Percentiles rank a stretch among this genome's conserved stretches.
These are phyloP conservation scores for Drosophila antonietae DNA, from an alignment of 2,888 invertebrate species.

Conservation along the genomic window DNA sequence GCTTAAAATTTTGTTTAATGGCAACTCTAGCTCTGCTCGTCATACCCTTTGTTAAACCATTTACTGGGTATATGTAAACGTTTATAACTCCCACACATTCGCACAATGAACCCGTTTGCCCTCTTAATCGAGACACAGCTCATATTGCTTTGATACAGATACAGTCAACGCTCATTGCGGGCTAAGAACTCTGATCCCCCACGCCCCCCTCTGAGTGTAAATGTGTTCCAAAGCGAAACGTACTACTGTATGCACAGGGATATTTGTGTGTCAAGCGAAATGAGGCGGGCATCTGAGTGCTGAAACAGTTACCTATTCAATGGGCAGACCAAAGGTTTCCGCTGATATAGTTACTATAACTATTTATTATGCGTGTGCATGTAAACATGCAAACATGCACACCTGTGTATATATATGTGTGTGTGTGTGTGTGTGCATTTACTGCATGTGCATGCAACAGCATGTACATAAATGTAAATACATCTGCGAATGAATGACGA, in stretches of 20 bases:
- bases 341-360: conserved; percentile 56
- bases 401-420: conserved; percentile 8
- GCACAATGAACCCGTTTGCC: conserved; percentile 9
- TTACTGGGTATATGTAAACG: not conserved
- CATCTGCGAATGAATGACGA: conserved; percentile 14
- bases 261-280: conserved; percentile 56
- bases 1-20: too few relatives aligned
- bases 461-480: conserved; percentile 15
- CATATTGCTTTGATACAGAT: conserved; percentile 25
- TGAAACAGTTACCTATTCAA: conserved; percentile 66
- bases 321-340: conserved; percentile 37
- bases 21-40: not conserved
- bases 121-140: conserved; percentile 12
- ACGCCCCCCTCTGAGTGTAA: conserved; percentile 21
- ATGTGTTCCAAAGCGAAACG: conserved; percentile 39
- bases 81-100: not conserved
- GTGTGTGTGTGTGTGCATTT: not conserved
- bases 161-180: conserved; percentile 34
- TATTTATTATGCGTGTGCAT: conserved; percentile 55
- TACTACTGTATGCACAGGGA: conserved; percentile 15
- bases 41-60: not conserved
- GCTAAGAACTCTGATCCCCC: conserved; percentile 16
- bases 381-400: conserved; percentile 18
- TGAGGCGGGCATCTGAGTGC: conserved; percentile 41
- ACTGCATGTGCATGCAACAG: conserved; percentile 9